A percentile compares a stretch with the other conserved stretches of the same genome.
Evolutionary conservation across 1,140 invertebrate species (phyloP).

Genomic region (Oryzaephilus surinamensis): DNA sequence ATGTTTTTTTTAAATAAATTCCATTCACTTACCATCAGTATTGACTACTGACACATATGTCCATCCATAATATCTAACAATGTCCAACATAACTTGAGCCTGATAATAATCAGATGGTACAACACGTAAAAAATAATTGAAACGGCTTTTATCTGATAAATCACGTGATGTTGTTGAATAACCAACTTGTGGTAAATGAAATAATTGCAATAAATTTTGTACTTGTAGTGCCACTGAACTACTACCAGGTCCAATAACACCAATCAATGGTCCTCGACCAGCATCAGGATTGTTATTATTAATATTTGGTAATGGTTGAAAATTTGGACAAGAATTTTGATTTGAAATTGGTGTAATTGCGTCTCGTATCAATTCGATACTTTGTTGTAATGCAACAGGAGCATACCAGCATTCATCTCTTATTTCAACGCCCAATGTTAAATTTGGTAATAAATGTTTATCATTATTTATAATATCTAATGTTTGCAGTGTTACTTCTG

Average conservation of each 20-base stretch:
- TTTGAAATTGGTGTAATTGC: slow-evolving; percentile 41
- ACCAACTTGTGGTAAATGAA: slow-evolving; percentile 50
- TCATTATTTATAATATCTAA: slow-evolving; percentile 43
- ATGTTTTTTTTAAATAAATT: too few relatives aligned
- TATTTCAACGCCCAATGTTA: slow-evolving; percentile 66
- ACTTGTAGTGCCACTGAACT: slow-evolving; percentile 61
- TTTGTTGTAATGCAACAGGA: slow-evolving; percentile 66
- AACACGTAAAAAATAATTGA: slow-evolving; percentile 69
- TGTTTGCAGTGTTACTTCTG: slow-evolving; percentile 55
- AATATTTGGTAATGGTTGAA: not conserved
- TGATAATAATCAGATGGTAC: slow-evolving; percentile 76
- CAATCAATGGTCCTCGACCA: slow-evolving; percentile 47
- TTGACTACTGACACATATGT: slow-evolving; percentile 75
- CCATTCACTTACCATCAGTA: slow-evolving; percentile 65
- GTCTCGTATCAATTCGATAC: slow-evolving; percentile 62
- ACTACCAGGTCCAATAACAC: slow-evolving; percentile 59
- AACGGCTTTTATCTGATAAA: slow-evolving; percentile 66
- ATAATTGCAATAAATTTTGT: slow-evolving; percentile 70
- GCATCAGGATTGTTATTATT: too few relatives aligned
- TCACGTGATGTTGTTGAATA: slow-evolving; percentile 72
- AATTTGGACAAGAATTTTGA: slow-evolving; percentile 1
- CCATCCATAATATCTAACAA: slow-evolving; percentile 67
- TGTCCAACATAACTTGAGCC: slow-evolving; percentile 62
- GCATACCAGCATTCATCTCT: slow-evolving; percentile 72
- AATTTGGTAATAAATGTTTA: slow-evolving; percentile 38